Conservation (phyloP, 1,140 invertebrate genomes). For the Eupristina koningsbergeri region DNA sequence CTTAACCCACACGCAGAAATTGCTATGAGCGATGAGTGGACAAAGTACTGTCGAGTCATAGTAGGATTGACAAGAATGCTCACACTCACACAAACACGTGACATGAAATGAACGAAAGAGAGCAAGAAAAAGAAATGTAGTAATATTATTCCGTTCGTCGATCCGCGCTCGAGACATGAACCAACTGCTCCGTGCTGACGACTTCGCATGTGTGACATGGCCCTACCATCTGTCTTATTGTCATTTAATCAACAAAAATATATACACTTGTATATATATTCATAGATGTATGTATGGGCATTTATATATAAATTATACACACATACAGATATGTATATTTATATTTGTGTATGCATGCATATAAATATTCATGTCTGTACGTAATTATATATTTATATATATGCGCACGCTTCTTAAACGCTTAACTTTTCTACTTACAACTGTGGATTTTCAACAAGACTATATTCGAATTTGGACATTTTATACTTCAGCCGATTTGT, state of each 20-base stretch:
- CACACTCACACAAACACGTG: constrained; percentile 4
- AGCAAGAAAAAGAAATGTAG: constrained; percentile 15
- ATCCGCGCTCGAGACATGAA: constrained; percentile 30
- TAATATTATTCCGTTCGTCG: constrained; percentile 37
- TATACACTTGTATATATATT: neutral
- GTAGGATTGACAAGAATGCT: constrained; percentile 41
- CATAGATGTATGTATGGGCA: neutral
- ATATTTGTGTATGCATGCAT: neutral
- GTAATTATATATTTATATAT: neutral
- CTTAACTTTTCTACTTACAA: constrained; percentile 30
- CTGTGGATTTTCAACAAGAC: neutral
- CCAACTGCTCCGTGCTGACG: constrained; percentile 42
- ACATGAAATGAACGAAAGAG: constrained; percentile 30
- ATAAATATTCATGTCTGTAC: neutral
- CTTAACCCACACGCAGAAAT: neutral
- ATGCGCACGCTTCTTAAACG: constrained; percentile 25
- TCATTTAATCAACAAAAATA: constrained; percentile 11
- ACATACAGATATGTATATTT: neutral
- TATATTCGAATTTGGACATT: neutral
- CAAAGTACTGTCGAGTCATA: constrained; percentile 39
- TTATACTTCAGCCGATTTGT: constrained; percentile 27
- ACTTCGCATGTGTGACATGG: constrained; percentile 3
- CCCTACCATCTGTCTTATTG: neutral
- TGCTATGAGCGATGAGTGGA: constrained; percentile 26
- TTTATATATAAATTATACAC: neutral